Evolutionary conservation across 1,140 invertebrate genomes (phyloP), one percentile per base, ranked within the genome.

Genomic region (Pygmarrhopalites habei): DNA sequence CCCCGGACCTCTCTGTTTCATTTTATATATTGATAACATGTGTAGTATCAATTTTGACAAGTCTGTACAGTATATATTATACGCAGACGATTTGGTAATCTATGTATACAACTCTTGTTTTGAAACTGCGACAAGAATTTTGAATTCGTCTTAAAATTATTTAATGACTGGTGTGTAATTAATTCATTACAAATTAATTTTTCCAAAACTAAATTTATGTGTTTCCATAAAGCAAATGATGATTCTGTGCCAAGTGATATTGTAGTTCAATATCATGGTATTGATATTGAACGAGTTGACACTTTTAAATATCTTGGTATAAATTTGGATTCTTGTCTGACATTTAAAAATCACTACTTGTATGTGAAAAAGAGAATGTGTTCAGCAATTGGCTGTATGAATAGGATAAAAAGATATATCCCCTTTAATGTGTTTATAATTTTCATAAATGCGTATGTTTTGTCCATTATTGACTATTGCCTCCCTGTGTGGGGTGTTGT

Each of bases 241-340:
- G 5, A 25, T 25, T 5, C 7, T 5, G 7, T 47, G 4, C 44
- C 44, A 47, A 47, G 17, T 19, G n/a, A 47, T 19, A n/a, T 25
- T n/a, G 44, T 25, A 5, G 25, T 53, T 5, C 12, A n/a, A 5
- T 26, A 14, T n/a, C 4, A 53, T 15, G 10, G 10, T n/a, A 14
- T 17, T n/a, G 7, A 7, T 26, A 53, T 53, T 53, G 51, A 53
- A 30, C 4, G 51, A 30, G 51, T 53, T 14, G 4, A n/a, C 23
- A 19, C 17, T 53, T 53, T 53, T 53, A 53, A 53, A 30, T 53
- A 53, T 19, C 29, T 53, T n/a, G 51, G 23, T 4, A 30, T 53
- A 4, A 26, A 4, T 4, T n/a, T 53, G 5, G 51, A 53, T 23
- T 4, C 51, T n/a, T 4, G 14, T 23, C 19, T 53, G 15, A 4